Evolutionary conservation across 1,140 invertebrate species (phyloP).

Genomic region (Bombus pyrosoma): DNA sequence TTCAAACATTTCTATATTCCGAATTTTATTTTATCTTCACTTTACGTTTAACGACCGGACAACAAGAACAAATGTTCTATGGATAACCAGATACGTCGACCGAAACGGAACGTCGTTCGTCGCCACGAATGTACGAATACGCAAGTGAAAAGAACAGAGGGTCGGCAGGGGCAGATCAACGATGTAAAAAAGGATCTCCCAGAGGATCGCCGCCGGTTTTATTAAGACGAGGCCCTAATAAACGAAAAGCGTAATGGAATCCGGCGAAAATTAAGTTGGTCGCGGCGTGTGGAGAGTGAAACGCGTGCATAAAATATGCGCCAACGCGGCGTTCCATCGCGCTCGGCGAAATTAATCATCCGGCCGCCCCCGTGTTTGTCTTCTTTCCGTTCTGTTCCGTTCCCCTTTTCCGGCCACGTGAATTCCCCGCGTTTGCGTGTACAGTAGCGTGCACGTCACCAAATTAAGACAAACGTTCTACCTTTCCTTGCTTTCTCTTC

Average conservation of each 20-base stretch:
- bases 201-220: constrained; percentile 8
- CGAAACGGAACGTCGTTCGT: too few species aligned
- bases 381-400: constrained; percentile 52
- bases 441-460: background rate
- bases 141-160: background rate
- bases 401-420: background rate
- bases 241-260: constrained; percentile 72
- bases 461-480: constrained; percentile 54
- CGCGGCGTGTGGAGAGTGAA: constrained; percentile 65
- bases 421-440: background rate
- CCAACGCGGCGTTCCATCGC: constrained; percentile 22
- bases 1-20: too few species aligned
- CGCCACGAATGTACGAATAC: too few species aligned
- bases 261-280: constrained; percentile 73
- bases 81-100: rapidly evolving
- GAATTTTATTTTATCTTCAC: too few species aligned
- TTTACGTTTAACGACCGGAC: too few species aligned
- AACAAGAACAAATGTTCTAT: background rate
- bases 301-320: constrained; percentile 72
- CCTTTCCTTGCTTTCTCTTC: background rate
- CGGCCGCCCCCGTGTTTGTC: constrained; percentile 55
- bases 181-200: background rate
- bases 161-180: too few species aligned
- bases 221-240: constrained; percentile 59
- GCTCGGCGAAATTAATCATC: constrained; percentile 68